Base-by-base conservation (phyloP, 2,888 invertebrate species). In the Andricus curvator region DNA sequence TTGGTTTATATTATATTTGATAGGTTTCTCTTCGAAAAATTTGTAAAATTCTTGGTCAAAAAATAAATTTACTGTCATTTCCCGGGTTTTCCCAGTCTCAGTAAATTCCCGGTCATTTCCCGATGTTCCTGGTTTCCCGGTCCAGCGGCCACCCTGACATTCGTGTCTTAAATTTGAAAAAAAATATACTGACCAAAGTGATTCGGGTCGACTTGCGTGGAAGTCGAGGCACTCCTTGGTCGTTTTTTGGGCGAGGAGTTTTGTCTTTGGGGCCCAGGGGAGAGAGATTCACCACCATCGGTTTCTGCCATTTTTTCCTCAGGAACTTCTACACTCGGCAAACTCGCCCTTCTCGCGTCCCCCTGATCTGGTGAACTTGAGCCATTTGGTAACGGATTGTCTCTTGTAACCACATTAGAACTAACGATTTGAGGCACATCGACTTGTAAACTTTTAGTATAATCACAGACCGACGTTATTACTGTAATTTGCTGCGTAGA, bases 161-260 rank as follows among this genome's bases (percentile, higher is more conserved):
- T 15, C 4, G 13, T 15, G 48, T 17, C 48, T 4, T 48, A 4
- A 48, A 77, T 41, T 66, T 25, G 70, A 41, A 9, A 80, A 65
- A 17, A 33, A 62, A 51, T 22, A 64, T 20, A 89, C 94, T 94
- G 93, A 97, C 97, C 97, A 90, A 97, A 97, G 93, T 97, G 96
- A 94, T 96, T 96, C 70, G 96, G 96, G 93, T 97, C 97, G 87
- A 97, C 96, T 94, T 97, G 97, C 13, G 96, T 96, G 86, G 96
- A 96, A 68, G 96, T 96, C 60, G 96, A 96, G 85, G 97, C 95
- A 93, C 96, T 97, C 90, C 96, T 95, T 80, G 97, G 96, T 93
- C 96, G 94, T 92, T 96, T 95, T 82, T 95, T 94, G 56, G 96
- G 96, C 51, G 96, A 96, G 85, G 90, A 91, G 88, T 87, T 88